These are phyloP conservation scores for Channa maculata DNA, from an alignment of 2,113 vertebrate genomes.

Conservation along the genomic window DNA sequence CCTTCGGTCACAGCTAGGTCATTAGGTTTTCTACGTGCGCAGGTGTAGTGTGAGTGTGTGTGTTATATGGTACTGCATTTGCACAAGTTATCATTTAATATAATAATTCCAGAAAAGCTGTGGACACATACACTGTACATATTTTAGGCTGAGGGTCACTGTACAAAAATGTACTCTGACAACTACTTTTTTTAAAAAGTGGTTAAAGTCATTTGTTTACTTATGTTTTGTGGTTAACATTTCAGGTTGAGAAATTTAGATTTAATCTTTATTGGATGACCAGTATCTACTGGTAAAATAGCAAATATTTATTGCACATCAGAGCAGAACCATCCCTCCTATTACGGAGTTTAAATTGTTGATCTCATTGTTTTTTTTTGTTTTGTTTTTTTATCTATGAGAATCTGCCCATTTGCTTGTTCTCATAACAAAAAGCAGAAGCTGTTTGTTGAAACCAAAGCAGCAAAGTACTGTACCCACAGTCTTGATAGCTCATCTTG, in stretches of 20 bases:
- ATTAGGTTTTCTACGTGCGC: conserved; percentile 45
- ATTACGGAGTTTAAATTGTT: neutral
- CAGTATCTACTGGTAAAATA: neutral
- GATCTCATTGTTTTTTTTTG: neutral
- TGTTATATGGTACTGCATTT: conserved; percentile 27
- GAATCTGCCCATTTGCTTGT: neutral
- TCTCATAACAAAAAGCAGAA: neutral
- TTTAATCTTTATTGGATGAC: no score
- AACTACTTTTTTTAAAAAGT: no score
- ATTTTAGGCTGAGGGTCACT: neutral
- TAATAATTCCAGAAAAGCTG: neutral
- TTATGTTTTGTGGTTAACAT: neutral
- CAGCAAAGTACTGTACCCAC: neutral
- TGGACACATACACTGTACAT: neutral
- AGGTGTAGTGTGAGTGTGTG: neutral
- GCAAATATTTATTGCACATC: neutral
- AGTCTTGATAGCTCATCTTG: neutral
- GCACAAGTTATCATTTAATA: conserved; percentile 37
- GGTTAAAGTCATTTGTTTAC: neutral
- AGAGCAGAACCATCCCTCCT: neutral
- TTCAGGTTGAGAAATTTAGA: neutral
- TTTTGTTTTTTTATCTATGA: neutral
- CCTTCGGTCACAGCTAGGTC: conserved; percentile 62
- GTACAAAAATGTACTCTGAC: neutral
- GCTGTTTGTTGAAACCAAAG: conserved; percentile 4